Evolutionary conservation across 2,113 vertebrate genomes (phyloP).

Genomic region (Channa argus): DNA sequence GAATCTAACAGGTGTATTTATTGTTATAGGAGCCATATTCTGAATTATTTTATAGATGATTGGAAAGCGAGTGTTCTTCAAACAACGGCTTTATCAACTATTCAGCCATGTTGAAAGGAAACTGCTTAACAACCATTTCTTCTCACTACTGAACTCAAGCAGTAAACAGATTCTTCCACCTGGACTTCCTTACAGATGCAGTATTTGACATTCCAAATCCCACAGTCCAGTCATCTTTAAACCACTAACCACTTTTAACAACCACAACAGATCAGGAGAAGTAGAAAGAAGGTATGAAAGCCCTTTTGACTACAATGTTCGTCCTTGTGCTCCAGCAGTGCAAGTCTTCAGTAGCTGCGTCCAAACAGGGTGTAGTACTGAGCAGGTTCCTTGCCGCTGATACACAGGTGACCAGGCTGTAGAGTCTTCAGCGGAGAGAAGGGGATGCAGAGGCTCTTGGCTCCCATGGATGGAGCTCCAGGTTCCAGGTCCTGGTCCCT

Average conservation of each 20-base stretch:
- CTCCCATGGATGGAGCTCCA: slow-evolving; percentile 97
- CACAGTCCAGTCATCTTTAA: slow-evolving; percentile 8
- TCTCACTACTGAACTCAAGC: background rate
- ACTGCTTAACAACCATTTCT: background rate
- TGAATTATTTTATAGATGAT: background rate
- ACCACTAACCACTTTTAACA: background rate
- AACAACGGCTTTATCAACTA: background rate
- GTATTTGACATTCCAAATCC: slow-evolving; percentile 5
- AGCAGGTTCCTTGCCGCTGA: slow-evolving; percentile 90
- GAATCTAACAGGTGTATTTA: background rate
- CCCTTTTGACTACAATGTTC: slow-evolving; percentile 43
- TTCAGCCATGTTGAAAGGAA: background rate
- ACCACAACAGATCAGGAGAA: slow-evolving; percentile 7
- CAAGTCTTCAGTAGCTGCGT: slow-evolving; percentile 89
- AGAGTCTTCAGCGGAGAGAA: slow-evolving; percentile 90
- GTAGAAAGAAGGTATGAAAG: slow-evolving; percentile 17
- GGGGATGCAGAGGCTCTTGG: slow-evolving; percentile 97
- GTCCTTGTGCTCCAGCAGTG: background rate
- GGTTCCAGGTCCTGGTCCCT: slow-evolving; percentile 98
- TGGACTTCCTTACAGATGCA: slow-evolving; percentile 2
- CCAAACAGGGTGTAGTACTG: slow-evolving; percentile 97
- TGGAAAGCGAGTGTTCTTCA: background rate
- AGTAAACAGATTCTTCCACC: background rate
- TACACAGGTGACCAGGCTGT: slow-evolving; percentile 86
- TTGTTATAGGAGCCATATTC: no score